A percentile compares a stretch with the other conserved stretches of the same genome.
Evolutionary conservation across 1,140 invertebrate species (phyloP).

Genomic region (Drosophila trapezifrons): DNA sequence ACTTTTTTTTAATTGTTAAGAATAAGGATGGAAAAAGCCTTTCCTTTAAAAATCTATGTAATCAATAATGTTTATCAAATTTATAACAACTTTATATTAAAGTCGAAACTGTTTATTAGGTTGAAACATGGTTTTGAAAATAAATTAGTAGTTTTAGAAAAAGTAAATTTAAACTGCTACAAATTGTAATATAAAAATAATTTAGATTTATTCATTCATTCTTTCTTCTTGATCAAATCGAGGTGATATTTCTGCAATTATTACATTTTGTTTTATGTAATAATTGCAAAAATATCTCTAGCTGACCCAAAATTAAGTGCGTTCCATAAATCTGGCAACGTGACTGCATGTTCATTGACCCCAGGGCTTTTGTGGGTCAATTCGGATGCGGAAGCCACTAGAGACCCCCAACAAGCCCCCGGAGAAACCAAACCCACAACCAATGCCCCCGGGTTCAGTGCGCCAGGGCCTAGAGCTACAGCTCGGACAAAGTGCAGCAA

Average conservation of each 20-base stretch:
- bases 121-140: no score
- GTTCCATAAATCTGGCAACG: constrained; percentile 25
- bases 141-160: neutral
- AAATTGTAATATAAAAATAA: neutral
- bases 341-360: constrained; percentile 66
- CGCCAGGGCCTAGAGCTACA: constrained; percentile 13
- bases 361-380: constrained; percentile 64
- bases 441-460: constrained; percentile 27
- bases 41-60: neutral
- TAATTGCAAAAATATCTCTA: neutral
- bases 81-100: no score
- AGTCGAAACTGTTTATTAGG: no score
- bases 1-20: neutral
- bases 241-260: neutral
- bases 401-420: constrained; percentile 27
- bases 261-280: neutral
- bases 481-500: constrained; percentile 59
- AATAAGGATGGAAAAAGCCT: neutral
- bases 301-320: constrained; percentile 15
- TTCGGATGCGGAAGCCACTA: constrained; percentile 66
- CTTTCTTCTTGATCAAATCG: neutral
- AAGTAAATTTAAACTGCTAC: fast-evolving
- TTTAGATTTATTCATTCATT: neutral
- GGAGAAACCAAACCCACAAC: neutral
- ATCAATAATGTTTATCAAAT: neutral